phyloP scores from a whole-genome alignment of 2,797 vertebrate species.

The Acropternis orthonyx region DNA sequence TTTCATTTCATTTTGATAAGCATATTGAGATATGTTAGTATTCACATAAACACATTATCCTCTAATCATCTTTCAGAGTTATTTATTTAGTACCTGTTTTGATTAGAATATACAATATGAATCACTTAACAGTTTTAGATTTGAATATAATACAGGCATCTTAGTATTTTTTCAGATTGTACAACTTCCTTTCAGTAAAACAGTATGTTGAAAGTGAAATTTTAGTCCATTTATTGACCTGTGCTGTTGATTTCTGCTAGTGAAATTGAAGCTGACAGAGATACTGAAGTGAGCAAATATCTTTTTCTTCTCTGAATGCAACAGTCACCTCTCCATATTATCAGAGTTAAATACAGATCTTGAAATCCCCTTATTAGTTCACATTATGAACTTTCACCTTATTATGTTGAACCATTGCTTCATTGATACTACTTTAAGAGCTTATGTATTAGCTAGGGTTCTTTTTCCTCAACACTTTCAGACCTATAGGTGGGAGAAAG shows the following conservation, averaged over 20 bases:
- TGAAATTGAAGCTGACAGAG: not conserved
- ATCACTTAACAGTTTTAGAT: not conserved
- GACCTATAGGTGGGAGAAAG: not conserved
- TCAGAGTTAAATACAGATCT: not conserved
- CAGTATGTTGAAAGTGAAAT: not conserved
- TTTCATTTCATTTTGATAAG: not conserved
- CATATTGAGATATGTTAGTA: not conserved
- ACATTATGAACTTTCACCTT: not conserved
- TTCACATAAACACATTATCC: not conserved
- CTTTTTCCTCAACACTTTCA: not conserved
- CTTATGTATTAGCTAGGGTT: not conserved
- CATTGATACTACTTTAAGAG: not conserved
- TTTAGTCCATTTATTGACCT: not conserved
- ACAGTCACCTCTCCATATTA: not conserved
- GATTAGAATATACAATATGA: not conserved
- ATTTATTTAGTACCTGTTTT: slow-evolving; percentile 3
- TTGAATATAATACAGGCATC: not conserved
- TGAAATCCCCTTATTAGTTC: not conserved
- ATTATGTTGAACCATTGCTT: not conserved
- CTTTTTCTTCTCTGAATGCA: not conserved
- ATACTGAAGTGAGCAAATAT: not conserved
- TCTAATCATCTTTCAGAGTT: not conserved
- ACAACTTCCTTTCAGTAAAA: not conserved
- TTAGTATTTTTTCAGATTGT: not conserved
- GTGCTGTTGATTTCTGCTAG: not conserved